A percentile compares a stretch with the other conserved stretches of the same genome.
phyloP scores from a whole-genome alignment of 92 coral and sea anemone species.

The Heliopora coerulea region DNA sequence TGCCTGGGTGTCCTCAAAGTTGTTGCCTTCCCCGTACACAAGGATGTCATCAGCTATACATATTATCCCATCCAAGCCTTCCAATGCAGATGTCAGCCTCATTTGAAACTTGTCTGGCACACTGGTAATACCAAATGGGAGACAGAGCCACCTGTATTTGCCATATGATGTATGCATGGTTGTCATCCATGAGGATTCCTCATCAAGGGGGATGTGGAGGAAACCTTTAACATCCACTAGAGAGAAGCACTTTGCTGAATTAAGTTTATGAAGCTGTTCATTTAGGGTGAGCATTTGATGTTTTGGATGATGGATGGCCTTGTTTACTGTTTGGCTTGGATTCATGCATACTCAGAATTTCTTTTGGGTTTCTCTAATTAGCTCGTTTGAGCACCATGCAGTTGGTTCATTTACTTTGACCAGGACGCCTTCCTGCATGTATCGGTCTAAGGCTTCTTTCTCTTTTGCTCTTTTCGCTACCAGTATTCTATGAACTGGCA shows the following conservation, averaged over 20 bases:
- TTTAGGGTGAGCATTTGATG: slow-evolving; percentile 52
- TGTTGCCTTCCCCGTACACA: slow-evolving; percentile 51
- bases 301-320: slow-evolving; percentile 51
- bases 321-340: slow-evolving; percentile 56
- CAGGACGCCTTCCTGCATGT: slow-evolving; percentile 44
- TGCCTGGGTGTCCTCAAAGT: slow-evolving; percentile 43
- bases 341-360: slow-evolving; percentile 57
- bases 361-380: slow-evolving; percentile 52
- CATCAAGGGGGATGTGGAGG: slow-evolving; percentile 47
- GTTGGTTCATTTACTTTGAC: slow-evolving; percentile 54
- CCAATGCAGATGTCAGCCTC: slow-evolving; percentile 38
- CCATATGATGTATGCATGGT: slow-evolving; percentile 60
- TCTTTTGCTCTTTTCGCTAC: slow-evolving; percentile 48
- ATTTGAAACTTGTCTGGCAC: slow-evolving; percentile 57
- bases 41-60: slow-evolving; percentile 58
- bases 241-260: slow-evolving; percentile 52
- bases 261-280: slow-evolving; percentile 51
- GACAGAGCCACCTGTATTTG: slow-evolving; percentile 52
- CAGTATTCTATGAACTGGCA: slow-evolving; percentile 51
- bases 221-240: slow-evolving; percentile 15
- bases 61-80: slow-evolving; percentile 44
- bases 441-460: slow-evolving; percentile 56
- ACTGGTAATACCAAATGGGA: slow-evolving; percentile 58
- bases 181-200: slow-evolving; percentile 52
- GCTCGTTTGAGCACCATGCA: slow-evolving; percentile 54